Evolutionary conservation across 2,888 invertebrate species (phyloP).

Genomic region (Drosophila monieri): DNA sequence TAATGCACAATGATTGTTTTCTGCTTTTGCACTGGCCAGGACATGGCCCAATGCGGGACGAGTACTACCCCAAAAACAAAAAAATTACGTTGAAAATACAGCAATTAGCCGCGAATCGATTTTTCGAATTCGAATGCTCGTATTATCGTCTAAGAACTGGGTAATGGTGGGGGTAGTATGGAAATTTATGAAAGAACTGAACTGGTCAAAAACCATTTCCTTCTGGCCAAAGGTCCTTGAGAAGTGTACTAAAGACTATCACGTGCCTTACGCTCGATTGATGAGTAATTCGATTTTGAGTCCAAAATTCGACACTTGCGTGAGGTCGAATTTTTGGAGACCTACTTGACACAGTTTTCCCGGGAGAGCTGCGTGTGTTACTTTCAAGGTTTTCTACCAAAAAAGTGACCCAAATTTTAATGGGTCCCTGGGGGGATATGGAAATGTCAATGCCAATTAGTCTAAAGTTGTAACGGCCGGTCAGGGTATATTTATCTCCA

Average conservation of each 20-base stretch:
- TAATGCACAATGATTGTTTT: slow-evolving; percentile 45
- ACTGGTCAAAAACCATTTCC: slow-evolving; percentile 51
- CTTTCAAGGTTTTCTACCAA: slow-evolving; percentile 18
- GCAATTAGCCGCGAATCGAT: slow-evolving; percentile 68
- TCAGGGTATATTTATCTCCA: neutral
- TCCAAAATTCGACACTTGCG: slow-evolving; percentile 43
- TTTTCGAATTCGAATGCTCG: slow-evolving; percentile 57
- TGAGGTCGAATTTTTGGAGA: slow-evolving; percentile 46
- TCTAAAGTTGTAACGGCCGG: slow-evolving; percentile 8
- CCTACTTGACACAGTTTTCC: slow-evolving; percentile 66
- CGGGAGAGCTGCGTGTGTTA: slow-evolving; percentile 28
- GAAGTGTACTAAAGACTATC: slow-evolving; percentile 44
- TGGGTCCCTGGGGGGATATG: slow-evolving; percentile 10
- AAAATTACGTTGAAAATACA: slow-evolving; percentile 41
- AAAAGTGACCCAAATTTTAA: slow-evolving; percentile 41
- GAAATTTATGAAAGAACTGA: slow-evolving; percentile 36
- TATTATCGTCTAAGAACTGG: slow-evolving; percentile 33
- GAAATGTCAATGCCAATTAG: slow-evolving; percentile 43
- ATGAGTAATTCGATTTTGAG: slow-evolving; percentile 24
- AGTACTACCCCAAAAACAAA: slow-evolving; percentile 15
- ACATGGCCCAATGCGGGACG: slow-evolving; percentile 42
- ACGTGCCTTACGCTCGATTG: slow-evolving; percentile 46
- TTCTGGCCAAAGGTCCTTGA: slow-evolving; percentile 41
- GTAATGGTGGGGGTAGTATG: neutral
- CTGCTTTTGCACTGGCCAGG: slow-evolving; percentile 18